Evolutionary conservation across 2,797 vertebrate species (phyloP).

Genomic region (Onychomys torridus): DNA sequence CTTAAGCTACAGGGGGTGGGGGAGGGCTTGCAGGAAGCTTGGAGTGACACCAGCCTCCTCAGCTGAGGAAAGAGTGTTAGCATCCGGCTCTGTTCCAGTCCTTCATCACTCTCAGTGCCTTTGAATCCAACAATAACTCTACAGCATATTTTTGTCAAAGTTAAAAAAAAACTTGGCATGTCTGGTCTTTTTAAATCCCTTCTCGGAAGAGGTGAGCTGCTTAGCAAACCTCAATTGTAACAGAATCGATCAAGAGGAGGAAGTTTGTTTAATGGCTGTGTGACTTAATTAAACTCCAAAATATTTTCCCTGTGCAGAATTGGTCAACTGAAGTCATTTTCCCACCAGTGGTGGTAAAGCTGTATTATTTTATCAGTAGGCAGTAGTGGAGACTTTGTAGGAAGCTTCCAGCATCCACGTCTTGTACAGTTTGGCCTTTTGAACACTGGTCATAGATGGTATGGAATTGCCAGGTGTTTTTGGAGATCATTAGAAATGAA

Average conservation of each 20-base stretch:
- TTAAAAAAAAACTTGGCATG: constrained; percentile 63
- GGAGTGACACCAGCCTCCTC: background rate
- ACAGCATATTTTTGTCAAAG: constrained; percentile 70
- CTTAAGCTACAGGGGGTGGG: background rate
- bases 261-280: constrained; percentile 79
- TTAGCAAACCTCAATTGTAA: constrained; percentile 78
- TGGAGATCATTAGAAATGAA: constrained; percentile 28
- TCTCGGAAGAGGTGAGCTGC: constrained; percentile 82
- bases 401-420: background rate
- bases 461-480: background rate
- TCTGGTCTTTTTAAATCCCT: constrained; percentile 79
- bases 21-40: background rate
- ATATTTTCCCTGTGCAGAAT: constrained; percentile 67
- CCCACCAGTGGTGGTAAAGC: background rate
- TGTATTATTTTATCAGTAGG: background rate
- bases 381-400: background rate
- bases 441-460: background rate
- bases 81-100: constrained; percentile 59
- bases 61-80: constrained; percentile 28
- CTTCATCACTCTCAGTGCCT: constrained; percentile 58
- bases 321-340: constrained; percentile 67
- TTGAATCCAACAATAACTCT: constrained; percentile 75
- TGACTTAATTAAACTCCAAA: constrained; percentile 80
- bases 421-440: background rate
- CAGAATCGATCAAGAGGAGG: constrained; percentile 74